Conservation (phyloP, 2,113 vertebrate species). For the Oreocharis arfaki region DNA sequence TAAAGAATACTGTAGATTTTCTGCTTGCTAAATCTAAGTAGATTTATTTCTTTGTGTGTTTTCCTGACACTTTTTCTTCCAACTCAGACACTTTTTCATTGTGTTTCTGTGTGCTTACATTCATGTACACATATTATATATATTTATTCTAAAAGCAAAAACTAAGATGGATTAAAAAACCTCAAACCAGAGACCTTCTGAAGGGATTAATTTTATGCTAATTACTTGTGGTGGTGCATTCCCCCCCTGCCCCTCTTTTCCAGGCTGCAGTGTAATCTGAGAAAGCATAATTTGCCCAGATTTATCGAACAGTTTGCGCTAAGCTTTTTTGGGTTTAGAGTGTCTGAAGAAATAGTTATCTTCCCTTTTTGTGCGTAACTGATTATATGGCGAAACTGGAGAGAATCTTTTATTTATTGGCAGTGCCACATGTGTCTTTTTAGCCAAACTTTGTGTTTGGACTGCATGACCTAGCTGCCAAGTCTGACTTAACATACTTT, state of each 20-base stretch:
- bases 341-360: background rate
- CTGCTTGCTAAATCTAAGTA: background rate
- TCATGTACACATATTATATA: background rate
- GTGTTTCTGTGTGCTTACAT: background rate
- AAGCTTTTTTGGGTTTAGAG: background rate
- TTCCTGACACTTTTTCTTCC: background rate
- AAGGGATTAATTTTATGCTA: background rate
- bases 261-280: background rate
- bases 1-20: background rate
- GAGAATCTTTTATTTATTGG: background rate
- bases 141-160: background rate
- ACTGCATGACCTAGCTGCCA: background rate
- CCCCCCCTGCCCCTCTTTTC: background rate
- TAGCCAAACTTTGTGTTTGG: background rate
- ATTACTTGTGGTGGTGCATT: background rate
- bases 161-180: background rate
- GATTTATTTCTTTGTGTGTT: background rate
- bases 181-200: background rate
- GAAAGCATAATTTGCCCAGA: background rate
- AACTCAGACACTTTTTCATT: background rate
- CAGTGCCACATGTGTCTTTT: background rate
- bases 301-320: background rate
- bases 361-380: background rate
- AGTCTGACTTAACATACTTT: background rate
- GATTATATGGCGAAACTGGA: background rate